Conservation (phyloP, 2,797 vertebrate genomes). For the Cyclopterus lumpus region DNA sequence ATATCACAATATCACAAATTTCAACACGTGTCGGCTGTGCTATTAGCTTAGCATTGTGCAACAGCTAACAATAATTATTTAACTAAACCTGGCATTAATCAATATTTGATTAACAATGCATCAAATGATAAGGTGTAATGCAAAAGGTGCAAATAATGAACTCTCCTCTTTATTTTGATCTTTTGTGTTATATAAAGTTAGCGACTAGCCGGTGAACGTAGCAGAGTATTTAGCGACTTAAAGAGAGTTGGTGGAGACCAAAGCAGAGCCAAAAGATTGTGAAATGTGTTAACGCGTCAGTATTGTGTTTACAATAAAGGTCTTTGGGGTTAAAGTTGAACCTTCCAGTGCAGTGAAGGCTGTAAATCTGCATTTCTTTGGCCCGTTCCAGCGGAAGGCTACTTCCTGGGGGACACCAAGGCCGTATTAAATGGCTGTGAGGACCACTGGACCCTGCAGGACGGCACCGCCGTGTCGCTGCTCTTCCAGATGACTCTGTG, state of each 20-base stretch:
- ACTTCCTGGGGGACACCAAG: conserved; percentile 79
- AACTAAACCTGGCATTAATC: too few relatives aligned
- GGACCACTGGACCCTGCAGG: conserved; percentile 81
- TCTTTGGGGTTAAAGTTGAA: neutral
- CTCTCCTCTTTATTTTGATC: too few relatives aligned
- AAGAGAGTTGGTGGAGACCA: too few relatives aligned
- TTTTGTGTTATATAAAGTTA: neutral
- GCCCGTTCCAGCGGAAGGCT: conserved; percentile 41
- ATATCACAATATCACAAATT: too few relatives aligned
- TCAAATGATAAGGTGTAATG: too few relatives aligned
- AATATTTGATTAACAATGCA: too few relatives aligned
- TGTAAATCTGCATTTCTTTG: neutral
- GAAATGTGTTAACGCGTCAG: too few relatives aligned
- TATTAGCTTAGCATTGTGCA: too few relatives aligned
- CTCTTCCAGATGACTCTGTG: conserved; percentile 80
- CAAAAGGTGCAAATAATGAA: too few relatives aligned
- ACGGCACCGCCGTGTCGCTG: conserved; percentile 51
- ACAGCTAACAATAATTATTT: too few relatives aligned
- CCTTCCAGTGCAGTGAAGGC: neutral
- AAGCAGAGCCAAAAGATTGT: neutral
- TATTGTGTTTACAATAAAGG: neutral
- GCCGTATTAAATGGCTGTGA: conserved; percentile 76
- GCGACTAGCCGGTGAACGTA: neutral
- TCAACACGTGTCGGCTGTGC: too few relatives aligned
- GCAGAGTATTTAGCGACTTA: neutral